Conservation (phyloP, 2,888 invertebrate species). For the Noctua pronuba region DNA sequence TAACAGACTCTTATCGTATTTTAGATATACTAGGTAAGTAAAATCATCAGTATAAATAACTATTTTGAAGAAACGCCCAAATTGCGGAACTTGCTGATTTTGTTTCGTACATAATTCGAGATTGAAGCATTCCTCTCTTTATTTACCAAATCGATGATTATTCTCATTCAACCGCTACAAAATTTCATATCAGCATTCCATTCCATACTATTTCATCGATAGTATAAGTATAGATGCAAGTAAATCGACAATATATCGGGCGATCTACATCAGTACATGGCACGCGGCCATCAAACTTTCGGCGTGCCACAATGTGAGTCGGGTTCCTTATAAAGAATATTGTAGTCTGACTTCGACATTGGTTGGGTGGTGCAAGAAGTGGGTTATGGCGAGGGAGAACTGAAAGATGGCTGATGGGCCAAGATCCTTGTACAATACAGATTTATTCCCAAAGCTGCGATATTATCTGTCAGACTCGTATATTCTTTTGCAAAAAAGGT, state of each 20-base stretch:
- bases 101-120: not conserved
- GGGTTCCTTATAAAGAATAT: slow-evolving; percentile 54
- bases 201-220: slow-evolving; percentile 2
- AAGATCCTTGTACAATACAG: not conserved
- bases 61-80: not conserved
- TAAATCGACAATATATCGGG: slow-evolving; percentile 50
- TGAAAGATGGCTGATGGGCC: not conserved
- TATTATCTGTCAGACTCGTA: not conserved
- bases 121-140: not conserved
- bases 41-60: not conserved
- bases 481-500: not conserved
- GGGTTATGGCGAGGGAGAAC: not conserved
- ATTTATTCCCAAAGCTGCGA: not conserved
- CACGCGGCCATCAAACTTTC: slow-evolving; percentile 69
- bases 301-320: slow-evolving; percentile 39
- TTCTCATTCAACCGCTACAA: not conserved
- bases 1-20: no score
- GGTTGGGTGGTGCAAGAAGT: slow-evolving; percentile 30
- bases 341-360: slow-evolving; percentile 57
- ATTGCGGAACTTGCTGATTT: not conserved
- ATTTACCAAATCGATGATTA: not conserved
- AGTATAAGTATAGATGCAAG: slow-evolving; percentile 8
- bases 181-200: slow-evolving; percentile 2
- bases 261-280: slow-evolving; percentile 46
- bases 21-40: not conserved